Evolutionary conservation across 2,888 invertebrate genomes (phyloP), one percentile per base, ranked within the genome.

Genomic region (Hypena proboscidalis): DNA sequence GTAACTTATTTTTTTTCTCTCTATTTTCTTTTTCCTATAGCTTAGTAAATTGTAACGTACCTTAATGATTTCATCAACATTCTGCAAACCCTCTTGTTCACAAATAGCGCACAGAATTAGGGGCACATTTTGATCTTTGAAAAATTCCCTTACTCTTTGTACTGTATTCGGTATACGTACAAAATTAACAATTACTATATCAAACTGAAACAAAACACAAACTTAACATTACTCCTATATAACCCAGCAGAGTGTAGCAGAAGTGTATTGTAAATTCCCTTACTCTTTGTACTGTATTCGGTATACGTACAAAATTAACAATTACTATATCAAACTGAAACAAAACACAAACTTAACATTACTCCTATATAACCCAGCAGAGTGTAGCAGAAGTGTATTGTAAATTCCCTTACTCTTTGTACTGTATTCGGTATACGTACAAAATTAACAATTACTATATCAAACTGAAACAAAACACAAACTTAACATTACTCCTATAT

Each of bases 11-110:
- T n/a, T n/a, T n/a, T n/a, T n/a, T n/a, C n/a, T n/a, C n/a, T n/a
- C n/a, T n/a, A n/a, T n/a, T n/a, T n/a, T n/a, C n/a, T n/a, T n/a
- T n/a, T n/a, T n/a, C n/a, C n/a, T n/a, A n/a, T n/a, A n/a, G n/a
- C n/a, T n/a, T n/a, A n/a, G n/a, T n/a, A n/a, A n/a, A n/a, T n/a
- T n/a, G n/a, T n/a, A 1, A 20, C 7, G 43, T 33, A 82, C 83
- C 62, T 73, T 58, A 32, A 82, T 58, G 37, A 84, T 81, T 1
- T 66, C 73, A 30, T 81, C 79, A 7, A 81, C 54, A 40, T 82
- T 77, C 32, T 76, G 68, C 13, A 84, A 46, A 0, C 81, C 80
- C 48, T 81, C 70, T 56, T 80, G 72, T 25, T 79, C 79, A 41
- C 79, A 77, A 20, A 84, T 78, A 0, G 71, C 58, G 37, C 72